Evolutionary conservation across 64 coral and sea anemone genomes (phyloP), one percentile per base, ranked within the genome.

Genomic region (Porites lutea): DNA sequence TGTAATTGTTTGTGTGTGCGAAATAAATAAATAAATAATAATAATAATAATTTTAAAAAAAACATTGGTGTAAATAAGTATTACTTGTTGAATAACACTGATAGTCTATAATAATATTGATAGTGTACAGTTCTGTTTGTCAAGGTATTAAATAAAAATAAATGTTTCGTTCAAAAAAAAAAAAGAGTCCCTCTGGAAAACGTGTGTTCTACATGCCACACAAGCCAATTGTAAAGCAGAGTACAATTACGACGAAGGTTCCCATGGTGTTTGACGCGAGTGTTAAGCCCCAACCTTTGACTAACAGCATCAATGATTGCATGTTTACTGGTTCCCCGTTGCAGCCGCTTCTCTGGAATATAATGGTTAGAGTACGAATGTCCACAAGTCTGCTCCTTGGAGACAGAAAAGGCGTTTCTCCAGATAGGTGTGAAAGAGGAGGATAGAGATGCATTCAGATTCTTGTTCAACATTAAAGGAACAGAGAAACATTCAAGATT

Each of bases 141-240:
- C 27, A 37, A 37, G 27, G 27, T 37, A 37, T 37, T 37, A 37
- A 37, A 37, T 37, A 37, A 37, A 37, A 37, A 37, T 37, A 37
- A 37, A 37, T 37, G 27, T 37, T 37, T 37, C 27, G 27, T 37
- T 37, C 27, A 37, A 37, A 37, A 37, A 37, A 37, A 37, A 37
- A 37, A 37, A 37, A 79, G 12, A 79, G 2, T 11, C 77, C 88
- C 0, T 47, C 0, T 2, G 88, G 82, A 23, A 46, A 86, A 3
- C 3, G 45, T 21, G 49, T 75, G 9, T 84, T 86, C 81, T 84
- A 86, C 90, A 77, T 78, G 90, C 90, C 90, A 52, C 72, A 86
- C 54, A 86, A 86, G 21, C 71, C 82, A 27, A 47, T 92, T 50
- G 90, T 82, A 52, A 83, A 79, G 81, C 52, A 62, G 18, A 85